Percentiles rank a stretch among this genome's conserved stretches.
Evolutionary conservation across 2,113 vertebrate species (phyloP).

Genomic region (Morone chrysops): DNA sequence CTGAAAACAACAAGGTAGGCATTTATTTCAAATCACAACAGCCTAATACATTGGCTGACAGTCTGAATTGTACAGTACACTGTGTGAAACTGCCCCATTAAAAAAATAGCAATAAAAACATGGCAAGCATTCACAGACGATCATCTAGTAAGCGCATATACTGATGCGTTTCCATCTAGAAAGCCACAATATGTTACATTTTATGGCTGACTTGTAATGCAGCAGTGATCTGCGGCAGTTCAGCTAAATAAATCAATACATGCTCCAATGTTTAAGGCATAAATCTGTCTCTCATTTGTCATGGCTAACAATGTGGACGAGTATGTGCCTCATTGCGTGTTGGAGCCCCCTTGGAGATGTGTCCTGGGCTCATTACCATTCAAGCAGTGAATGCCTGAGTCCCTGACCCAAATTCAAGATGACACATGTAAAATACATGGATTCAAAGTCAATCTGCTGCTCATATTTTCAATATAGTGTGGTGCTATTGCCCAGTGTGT

Average conservation of each 20-base stretch:
- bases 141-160: background rate
- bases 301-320: conserved; percentile 35
- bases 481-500: background rate
- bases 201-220: conserved; percentile 37
- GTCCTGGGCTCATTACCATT: conserved; percentile 71
- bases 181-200: conserved; percentile 47
- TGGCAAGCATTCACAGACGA: conserved; percentile 24
- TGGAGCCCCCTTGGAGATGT: conserved; percentile 38
- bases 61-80: conserved; percentile 17
- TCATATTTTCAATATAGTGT: conserved; percentile 20
- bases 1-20: conserved; percentile 49
- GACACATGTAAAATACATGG: conserved; percentile 68
- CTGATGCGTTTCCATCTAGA: conserved; percentile 33
- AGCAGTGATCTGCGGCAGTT: conserved; percentile 49
- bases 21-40: conserved; percentile 57
- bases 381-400: conserved; percentile 53
- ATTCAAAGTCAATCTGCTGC: conserved; percentile 63
- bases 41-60: conserved; percentile 21
- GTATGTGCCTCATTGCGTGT: conserved; percentile 14
- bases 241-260: conserved; percentile 71
- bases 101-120: conserved; percentile 51
- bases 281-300: conserved; percentile 70
- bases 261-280: conserved; percentile 54
- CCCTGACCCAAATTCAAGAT: conserved; percentile 74
- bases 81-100: conserved; percentile 36